phyloP scores from a whole-genome alignment of 2,888 invertebrate genomes.

The Epinotia ramella region DNA sequence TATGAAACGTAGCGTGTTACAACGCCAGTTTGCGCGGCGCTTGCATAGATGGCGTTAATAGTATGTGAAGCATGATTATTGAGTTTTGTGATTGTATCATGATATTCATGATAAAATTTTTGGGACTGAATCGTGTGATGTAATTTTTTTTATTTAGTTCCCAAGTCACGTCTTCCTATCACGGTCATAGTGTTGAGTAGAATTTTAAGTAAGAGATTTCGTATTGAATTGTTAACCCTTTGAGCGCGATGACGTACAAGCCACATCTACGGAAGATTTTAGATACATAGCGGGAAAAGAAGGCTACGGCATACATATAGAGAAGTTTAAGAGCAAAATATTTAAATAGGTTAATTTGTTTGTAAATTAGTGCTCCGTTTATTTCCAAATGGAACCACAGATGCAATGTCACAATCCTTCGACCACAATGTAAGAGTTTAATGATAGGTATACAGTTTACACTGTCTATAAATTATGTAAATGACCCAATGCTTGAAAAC shows the following conservation, averaged over 20 bases:
- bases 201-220: background rate
- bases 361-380: background rate
- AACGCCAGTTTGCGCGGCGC: conserved; percentile 35
- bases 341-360: background rate
- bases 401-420: conserved; percentile 3
- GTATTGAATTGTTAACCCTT: background rate
- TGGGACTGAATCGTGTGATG: background rate
- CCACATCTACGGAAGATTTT: background rate
- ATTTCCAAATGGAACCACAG: conserved; percentile 14
- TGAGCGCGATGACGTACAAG: background rate
- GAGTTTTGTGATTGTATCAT: background rate
- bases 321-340: background rate
- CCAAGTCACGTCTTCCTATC: conserved; percentile 1
- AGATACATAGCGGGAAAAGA: background rate
- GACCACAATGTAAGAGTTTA: conserved; percentile 6
- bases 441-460: background rate
- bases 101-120: conserved; percentile 2
- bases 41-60: conserved; percentile 61
- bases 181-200: conserved; percentile 7
- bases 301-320: background rate
- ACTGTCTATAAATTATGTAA: background rate
- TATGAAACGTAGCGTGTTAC: conserved; percentile 36
- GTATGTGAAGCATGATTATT: background rate
- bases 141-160: conserved; percentile 16
- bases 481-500: too few species aligned